These are phyloP conservation scores for Pseudolaguvia tuberculata DNA, from an alignment of 2,113 vertebrate genomes.

Conservation along the genomic window DNA sequence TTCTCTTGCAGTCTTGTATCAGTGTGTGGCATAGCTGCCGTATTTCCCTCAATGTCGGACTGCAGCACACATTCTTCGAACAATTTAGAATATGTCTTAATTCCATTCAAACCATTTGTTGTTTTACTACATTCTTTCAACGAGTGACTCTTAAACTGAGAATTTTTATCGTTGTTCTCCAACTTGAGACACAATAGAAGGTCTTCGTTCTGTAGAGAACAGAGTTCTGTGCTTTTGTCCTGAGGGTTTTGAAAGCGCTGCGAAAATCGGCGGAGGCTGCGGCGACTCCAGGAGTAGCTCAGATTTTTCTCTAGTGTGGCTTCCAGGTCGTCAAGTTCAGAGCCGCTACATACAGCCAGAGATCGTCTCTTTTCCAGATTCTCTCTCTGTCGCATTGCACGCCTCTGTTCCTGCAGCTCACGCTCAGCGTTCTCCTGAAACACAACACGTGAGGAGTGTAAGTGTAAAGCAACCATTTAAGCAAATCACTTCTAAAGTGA, in stretches of 20 bases:
- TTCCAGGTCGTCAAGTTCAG: conserved; percentile 67
- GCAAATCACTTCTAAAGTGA: too few species aligned
- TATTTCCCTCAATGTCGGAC: conserved; percentile 20
- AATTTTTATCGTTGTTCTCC: conserved; percentile 13
- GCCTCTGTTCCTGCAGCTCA: conserved; percentile 69
- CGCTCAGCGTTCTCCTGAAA: conserved; percentile 72
- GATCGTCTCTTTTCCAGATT: conserved; percentile 68
- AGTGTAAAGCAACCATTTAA: neutral
- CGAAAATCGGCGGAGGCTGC: conserved; percentile 62
- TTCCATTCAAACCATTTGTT: neutral
- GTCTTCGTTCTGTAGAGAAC: neutral
- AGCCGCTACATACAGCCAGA: conserved; percentile 62
- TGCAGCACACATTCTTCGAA: neutral
- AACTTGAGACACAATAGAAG: neutral
- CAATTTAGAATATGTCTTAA: neutral
- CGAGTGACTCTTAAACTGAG: neutral
- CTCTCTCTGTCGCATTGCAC: conserved; percentile 64
- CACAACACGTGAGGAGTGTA: neutral
- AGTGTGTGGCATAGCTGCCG: neutral
- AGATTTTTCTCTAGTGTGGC: conserved; percentile 69
- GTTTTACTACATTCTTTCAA: neutral
- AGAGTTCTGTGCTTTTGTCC: neutral
- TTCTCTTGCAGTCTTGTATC: neutral
- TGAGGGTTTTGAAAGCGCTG: conserved; percentile 41
- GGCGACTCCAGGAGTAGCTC: conserved; percentile 62